Conservation (phyloP, 2,113 vertebrate genomes). For the Phaetusa simplex region DNA sequence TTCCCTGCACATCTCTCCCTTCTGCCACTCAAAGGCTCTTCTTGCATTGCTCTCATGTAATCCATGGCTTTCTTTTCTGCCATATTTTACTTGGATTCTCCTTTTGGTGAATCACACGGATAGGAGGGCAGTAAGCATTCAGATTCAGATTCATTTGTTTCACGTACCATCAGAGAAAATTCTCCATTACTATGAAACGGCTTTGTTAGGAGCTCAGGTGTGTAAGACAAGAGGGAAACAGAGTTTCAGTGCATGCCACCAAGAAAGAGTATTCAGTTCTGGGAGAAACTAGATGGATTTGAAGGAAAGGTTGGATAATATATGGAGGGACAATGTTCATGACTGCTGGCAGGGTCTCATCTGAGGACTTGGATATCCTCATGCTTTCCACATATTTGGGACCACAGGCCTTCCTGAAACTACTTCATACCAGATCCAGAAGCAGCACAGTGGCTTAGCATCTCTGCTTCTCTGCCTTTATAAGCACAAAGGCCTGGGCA, state of each 20-base stretch:
- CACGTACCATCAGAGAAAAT: not conserved
- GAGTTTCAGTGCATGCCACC: not conserved
- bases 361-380: not conserved
- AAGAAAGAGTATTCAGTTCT: not conserved
- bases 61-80: not conserved
- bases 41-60: not conserved
- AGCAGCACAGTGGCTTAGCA: not conserved
- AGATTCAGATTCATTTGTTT: not conserved
- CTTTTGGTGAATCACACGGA: not conserved
- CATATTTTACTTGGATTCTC: not conserved
- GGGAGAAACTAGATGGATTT: not conserved
- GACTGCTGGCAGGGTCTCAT: not conserved
- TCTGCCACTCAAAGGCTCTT: not conserved
- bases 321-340: accelerated
- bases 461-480: not conserved
- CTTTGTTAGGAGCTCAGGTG: not conserved
- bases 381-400: not conserved
- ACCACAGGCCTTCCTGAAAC: not conserved
- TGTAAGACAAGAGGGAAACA: not conserved
- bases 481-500: not conserved
- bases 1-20: not conserved
- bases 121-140: not conserved
- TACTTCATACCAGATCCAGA: not conserved
- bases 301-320: not conserved
- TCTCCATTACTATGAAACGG: not conserved